Conservation (phyloP, 2,113 vertebrate genomes). For the Prionailurus bengalensis region DNA sequence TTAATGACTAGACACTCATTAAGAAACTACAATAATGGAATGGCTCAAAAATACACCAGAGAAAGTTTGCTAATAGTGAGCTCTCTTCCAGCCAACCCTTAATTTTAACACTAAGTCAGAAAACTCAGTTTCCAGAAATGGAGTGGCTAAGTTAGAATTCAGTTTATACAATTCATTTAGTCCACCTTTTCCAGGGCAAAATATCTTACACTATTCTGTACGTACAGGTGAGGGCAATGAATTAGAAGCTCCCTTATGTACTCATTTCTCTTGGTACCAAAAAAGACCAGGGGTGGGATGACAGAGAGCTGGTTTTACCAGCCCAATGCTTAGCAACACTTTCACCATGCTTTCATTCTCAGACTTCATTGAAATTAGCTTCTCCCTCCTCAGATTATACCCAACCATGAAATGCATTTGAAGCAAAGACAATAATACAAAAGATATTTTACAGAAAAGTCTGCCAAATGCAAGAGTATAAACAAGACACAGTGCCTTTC, state of each 20-base stretch:
- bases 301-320: neutral
- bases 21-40: neutral
- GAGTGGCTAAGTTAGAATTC: neutral
- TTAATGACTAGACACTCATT: neutral
- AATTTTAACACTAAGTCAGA: slow-evolving; percentile 53
- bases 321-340: neutral
- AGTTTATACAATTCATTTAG: neutral
- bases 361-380: neutral
- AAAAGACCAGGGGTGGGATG: neutral
- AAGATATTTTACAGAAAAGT: slow-evolving; percentile 28
- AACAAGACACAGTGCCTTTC: neutral
- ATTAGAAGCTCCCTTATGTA: neutral
- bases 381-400: neutral
- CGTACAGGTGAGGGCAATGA: neutral
- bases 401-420: neutral
- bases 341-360: neutral
- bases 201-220: neutral
- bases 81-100: neutral
- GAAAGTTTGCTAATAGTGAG: slow-evolving; percentile 3
- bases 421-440: slow-evolving; percentile 9
- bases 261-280: slow-evolving; percentile 15
- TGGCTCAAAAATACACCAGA: neutral
- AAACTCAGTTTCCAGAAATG: slow-evolving; percentile 47
- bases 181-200: neutral
- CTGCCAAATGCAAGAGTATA: neutral